Percentiles rank a stretch among this genome's conserved stretches.
Conservation (phyloP, 2,797 vertebrate species). For the Bucorvus abyssinicus region DNA sequence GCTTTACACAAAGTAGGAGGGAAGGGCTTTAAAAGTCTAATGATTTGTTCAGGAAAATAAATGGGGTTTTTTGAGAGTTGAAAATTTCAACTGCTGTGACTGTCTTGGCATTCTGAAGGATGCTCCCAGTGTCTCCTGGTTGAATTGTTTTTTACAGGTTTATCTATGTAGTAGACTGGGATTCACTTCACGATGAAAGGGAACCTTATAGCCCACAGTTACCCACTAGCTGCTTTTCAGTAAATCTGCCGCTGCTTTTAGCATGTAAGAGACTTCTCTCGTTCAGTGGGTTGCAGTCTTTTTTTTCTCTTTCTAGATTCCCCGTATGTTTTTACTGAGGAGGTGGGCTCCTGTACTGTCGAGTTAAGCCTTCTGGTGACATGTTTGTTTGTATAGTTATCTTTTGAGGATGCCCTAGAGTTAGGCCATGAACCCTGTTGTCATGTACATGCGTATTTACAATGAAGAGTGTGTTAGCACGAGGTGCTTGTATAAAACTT, state of each 20-base stretch:
- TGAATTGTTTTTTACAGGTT: neutral
- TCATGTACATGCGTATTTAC: neutral
- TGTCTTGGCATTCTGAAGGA: neutral
- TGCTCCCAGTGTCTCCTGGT: neutral
- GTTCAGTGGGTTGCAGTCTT: neutral
- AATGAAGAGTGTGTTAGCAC: neutral
- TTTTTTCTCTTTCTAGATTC: neutral
- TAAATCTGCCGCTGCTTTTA: neutral
- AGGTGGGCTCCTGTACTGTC: neutral
- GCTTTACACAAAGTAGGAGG: neutral
- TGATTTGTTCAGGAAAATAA: neutral
- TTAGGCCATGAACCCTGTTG: neutral
- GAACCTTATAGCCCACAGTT: neutral
- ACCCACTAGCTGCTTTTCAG: neutral
- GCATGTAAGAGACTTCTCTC: neutral
- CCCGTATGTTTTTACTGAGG: neutral
- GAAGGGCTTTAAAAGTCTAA: neutral
- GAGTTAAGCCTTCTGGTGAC: neutral
- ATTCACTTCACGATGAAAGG: neutral
- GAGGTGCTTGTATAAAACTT: neutral
- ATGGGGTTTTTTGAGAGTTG: neutral
- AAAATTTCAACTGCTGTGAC: rapidly evolving
- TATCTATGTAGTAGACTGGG: neutral
- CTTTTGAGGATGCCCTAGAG: neutral
- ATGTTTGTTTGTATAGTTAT: neutral